phyloP scores from a whole-genome alignment of 1,140 invertebrate genomes.

The Aphaenogaster floridana region DNA sequence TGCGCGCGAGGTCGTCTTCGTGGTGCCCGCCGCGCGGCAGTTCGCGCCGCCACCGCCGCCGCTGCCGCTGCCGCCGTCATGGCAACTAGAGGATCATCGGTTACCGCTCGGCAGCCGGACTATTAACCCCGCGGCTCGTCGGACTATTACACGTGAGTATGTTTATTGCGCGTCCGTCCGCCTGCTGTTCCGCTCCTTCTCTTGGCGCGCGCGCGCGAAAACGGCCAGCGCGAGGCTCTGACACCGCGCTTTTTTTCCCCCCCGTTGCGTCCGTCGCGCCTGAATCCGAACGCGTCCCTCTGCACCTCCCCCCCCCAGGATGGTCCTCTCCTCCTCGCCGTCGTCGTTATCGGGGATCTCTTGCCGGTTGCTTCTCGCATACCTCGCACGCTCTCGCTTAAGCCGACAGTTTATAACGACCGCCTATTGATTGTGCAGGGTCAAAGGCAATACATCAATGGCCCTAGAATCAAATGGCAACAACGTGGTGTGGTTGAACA shows the following conservation, averaged over 20 bases:
- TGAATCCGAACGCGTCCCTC: neutral
- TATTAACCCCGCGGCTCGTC: conserved; percentile 69
- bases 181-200: neutral
- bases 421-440: conserved; percentile 80
- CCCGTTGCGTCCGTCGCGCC: conserved; percentile 24
- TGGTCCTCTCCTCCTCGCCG: neutral
- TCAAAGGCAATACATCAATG: conserved; percentile 83
- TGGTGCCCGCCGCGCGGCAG: conserved; percentile 7
- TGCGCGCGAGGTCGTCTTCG: conserved; percentile 6
- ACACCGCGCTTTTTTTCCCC: neutral
- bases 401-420: conserved; percentile 60
- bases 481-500: conserved; percentile 84
- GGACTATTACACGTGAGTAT: conserved; percentile 80
- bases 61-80: conserved; percentile 74
- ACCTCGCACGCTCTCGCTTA: conserved; percentile 24
- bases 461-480: conserved; percentile 85
- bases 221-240: neutral
- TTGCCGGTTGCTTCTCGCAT: conserved; percentile 33
- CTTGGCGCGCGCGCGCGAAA: neutral
- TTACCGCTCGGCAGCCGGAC: conserved; percentile 74
- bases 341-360: neutral
- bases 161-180: conserved; percentile 24
- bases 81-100: conserved; percentile 79
- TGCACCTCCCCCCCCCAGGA: conserved; percentile 55
- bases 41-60: conserved; percentile 25